Base-by-base conservation (phyloP, 1,140 invertebrate species). In the Oreohelix idahoensis region DNA sequence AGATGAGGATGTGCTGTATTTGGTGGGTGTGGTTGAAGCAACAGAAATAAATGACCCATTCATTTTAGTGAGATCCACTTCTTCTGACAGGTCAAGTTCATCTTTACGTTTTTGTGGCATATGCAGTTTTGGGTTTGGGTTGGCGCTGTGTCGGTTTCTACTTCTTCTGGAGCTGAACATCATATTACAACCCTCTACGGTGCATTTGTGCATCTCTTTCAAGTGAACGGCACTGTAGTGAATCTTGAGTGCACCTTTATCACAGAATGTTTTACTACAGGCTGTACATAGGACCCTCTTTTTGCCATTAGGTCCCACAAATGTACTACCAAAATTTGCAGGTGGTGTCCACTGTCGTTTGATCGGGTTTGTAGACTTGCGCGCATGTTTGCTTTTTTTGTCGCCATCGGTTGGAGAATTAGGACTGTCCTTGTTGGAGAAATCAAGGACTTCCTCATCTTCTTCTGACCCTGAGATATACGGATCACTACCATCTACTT, bases 211-310 rank as follows among this genome's bases (percentile, higher is more conserved):
- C 98, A 99, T 99, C 94, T 99, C 99, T 35, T 92, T 95, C 81
- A 99, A 92, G 93, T 99, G 99, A 11, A 99, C 99, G 0, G 99
- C 98, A 71, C 98, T 99, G 91, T 99, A 99, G 91, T 99, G 99
- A 38, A 99, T 99, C 93, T 99, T 99, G 0, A 99, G 94, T 0
- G 99, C 99, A 66, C 92, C 92, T 94, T 99, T 99, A 94, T 99
- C 99, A 94, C 99, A 99, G 93, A 99, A 99, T 42, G 98, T 99
- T 93, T 99, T 99, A 77, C 98, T 94, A 91, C 99, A 99, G 45
- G 98, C 97, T 89, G 98, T 98, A 93, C 99, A 99, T 90, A 99
- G 97, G 10, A 99, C 98, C 84, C 99, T 94, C 91, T 99, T 99
- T 93, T 93, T 93, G 32, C 92, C 92, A 81, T 91, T 93, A 49